Conservation (phyloP, 92 coral and sea anemone species). For the Palythoa caribaeorum region DNA sequence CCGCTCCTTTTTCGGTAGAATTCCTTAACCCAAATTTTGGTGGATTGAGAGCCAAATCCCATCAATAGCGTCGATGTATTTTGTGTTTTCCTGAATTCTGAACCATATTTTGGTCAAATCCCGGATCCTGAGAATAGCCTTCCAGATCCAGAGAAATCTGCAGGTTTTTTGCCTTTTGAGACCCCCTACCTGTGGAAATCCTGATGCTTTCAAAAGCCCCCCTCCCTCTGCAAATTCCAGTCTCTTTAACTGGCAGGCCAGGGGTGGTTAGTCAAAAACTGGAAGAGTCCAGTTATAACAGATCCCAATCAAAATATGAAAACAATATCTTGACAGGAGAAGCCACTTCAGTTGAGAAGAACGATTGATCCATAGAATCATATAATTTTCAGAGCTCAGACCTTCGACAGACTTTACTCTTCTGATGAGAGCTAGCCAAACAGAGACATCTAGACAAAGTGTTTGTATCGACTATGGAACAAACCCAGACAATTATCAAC, state of each 20-base stretch:
- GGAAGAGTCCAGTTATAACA: constrained; percentile 41
- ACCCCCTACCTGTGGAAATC: constrained; percentile 31
- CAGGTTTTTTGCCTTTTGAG: constrained; percentile 19
- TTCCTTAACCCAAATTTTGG: constrained; percentile 18
- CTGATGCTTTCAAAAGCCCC: constrained; percentile 42
- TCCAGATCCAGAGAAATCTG: constrained; percentile 36
- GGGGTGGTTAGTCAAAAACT: constrained; percentile 39
- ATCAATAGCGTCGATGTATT: constrained; percentile 14
- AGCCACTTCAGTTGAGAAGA: constrained; percentile 46
- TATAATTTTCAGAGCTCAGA: constrained; percentile 39
- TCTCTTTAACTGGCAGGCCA: constrained; percentile 31
- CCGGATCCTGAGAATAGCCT: constrained; percentile 21
- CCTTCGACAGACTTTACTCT: constrained; percentile 40
- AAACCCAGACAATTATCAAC: constrained; percentile 32
- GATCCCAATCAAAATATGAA: constrained; percentile 45
- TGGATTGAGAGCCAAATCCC: constrained; percentile 14
- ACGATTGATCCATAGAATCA: constrained; percentile 14
- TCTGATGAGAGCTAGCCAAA: constrained; percentile 43
- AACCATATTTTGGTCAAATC: constrained; percentile 23
- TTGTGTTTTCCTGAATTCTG: constrained; percentile 30
- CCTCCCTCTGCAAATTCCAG: constrained; percentile 41
- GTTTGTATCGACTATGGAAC: constrained; percentile 36
- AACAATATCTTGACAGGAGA: constrained; percentile 43
- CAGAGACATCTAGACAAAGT: constrained; percentile 32
- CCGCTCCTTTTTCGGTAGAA: constrained; percentile 25